phyloP scores from a whole-genome alignment of 2,113 vertebrate genomes.

The Suricata suricatta region DNA sequence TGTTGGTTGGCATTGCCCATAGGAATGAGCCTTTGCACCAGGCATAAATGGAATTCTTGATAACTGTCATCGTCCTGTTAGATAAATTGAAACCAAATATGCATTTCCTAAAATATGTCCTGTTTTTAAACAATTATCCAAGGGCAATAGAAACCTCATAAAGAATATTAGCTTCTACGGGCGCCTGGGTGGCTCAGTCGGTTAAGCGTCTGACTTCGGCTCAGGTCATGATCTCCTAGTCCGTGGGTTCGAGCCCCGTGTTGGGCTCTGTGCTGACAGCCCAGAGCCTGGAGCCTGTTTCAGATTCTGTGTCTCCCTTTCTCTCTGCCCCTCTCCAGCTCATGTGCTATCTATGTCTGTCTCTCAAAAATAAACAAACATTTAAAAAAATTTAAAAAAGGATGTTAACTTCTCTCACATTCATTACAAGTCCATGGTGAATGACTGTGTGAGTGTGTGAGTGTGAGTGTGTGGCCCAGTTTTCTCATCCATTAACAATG shows the following conservation, averaged over 20 bases:
- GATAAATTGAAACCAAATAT: not conserved
- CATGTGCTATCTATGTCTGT: too few relatives aligned
- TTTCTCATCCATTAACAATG: not conserved
- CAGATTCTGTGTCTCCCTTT: too few relatives aligned
- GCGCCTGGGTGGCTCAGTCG: too few relatives aligned
- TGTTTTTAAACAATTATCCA: slow-evolving; percentile 26
- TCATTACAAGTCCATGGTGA: not conserved
- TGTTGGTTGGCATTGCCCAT: not conserved
- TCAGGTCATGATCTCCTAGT: too few relatives aligned
- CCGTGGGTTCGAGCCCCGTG: too few relatives aligned
- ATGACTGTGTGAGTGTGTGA: not conserved
- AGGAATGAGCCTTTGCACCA: not conserved
- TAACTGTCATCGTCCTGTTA: not conserved
- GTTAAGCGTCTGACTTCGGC: too few relatives aligned
- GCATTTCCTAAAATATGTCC: not conserved
- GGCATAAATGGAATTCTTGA: not conserved
- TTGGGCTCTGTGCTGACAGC: too few relatives aligned
- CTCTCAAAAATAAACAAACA: too few relatives aligned
- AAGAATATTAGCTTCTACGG: not conserved
- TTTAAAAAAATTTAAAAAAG: not conserved
- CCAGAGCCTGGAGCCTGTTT: too few relatives aligned
- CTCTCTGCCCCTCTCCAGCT: too few relatives aligned
- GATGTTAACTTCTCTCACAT: not conserved
- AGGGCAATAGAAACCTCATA: not conserved
- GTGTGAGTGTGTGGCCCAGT: not conserved